Base-by-base conservation (phyloP, 1,140 invertebrate species). In the Globodera ellingtonae region DNA sequence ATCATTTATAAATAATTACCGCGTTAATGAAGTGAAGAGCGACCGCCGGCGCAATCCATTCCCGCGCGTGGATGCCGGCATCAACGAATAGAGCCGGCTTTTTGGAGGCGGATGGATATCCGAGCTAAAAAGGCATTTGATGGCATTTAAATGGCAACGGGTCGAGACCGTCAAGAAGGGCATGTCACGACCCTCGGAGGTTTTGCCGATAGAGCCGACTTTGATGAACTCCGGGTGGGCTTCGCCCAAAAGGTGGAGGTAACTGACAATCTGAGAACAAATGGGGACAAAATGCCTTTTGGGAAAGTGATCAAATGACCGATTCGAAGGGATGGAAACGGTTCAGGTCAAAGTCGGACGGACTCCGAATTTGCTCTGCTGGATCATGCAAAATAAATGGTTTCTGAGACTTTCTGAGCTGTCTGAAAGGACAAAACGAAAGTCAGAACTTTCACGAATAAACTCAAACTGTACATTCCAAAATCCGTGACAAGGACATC, bases 41-140 rank as follows among this genome's bases (percentile, higher is more conserved):
- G 4, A 75, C 65, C 6, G 83, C 74, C 6, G 79, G 78, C 9
- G 83, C 59, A 10, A 84, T 84, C 83, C 83, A 84, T 69, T 84
- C 83, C 8, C 83, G 62, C 6, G 83, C 83, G 70, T 84, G 83
- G 62, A 84, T 84, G 62, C 83, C 83, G 18, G 84, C 83, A 78
- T 84, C 83, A 7, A 84, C 65, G 24, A 83, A 78, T 24, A 83
- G 48, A 3, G 76, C 82, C 47, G 74, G 69, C 72, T 83, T 83
- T 50, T 76, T 52, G 78, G 79, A 62, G 35, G 48, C n/a, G 35
- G 62, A 70, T 8, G 81, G 81, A 62, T 82, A 82, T 15, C 81
- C 81, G 50, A 82, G 71, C 80, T 82, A 65, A 81, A 81, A 79
- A 59, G 2, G 8, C 52, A 56, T 56, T 72, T n/a, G 50, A 35